Evolutionary conservation across 2,797 vertebrate genomes (phyloP), one percentile per base, ranked within the genome.

Genomic region (Anabas testudineus): DNA sequence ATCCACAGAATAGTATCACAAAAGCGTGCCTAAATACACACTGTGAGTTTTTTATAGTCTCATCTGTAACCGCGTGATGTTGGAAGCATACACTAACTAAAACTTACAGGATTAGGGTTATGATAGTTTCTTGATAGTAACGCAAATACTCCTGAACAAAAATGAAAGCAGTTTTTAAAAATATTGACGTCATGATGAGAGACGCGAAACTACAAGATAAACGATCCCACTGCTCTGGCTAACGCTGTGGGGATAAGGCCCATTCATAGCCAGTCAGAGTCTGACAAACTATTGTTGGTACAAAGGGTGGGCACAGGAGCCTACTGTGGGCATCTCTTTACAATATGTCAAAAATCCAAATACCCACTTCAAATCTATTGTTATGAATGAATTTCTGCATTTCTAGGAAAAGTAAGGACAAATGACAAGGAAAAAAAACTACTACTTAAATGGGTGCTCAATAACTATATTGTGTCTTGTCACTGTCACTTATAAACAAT

Each of bases 201-300:
- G 19, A 57, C 15, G n/a, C 52, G 34, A 47, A 34, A 51, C 10
- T 66, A 22, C 0, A 34, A 71, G 52, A 85, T 74, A 67, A 54
- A 52, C 7, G 2, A 46, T 18, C 18, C 14, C 6, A 32, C 41
- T 37, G 7, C n/a, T 61, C 32, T 51, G 10, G 54, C 36, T 18
- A 79, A 61, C 22, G 36, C 48, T 21, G 16, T 54, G 42, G n/a
- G 69, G 70, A 81, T 70, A 73, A 81, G 67, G 24, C 26, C 15
- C 22, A 52, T 52, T 39, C 36, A 26, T 4, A 42, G 12, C 18
- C 51, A 47, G 43, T 7, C 52, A 13, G 69, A 0, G 0, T 13
- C 12, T 53, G 49, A 80, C 75, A 66, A 80, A 60, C 48, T 26
- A n/a, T 16, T 39, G 14, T 13, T 36, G 28, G 49, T 63, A 32